These are phyloP conservation scores for Pseudomyrmex gracilis DNA, from an alignment of 1,140 invertebrate genomes.

Conservation along the genomic window DNA sequence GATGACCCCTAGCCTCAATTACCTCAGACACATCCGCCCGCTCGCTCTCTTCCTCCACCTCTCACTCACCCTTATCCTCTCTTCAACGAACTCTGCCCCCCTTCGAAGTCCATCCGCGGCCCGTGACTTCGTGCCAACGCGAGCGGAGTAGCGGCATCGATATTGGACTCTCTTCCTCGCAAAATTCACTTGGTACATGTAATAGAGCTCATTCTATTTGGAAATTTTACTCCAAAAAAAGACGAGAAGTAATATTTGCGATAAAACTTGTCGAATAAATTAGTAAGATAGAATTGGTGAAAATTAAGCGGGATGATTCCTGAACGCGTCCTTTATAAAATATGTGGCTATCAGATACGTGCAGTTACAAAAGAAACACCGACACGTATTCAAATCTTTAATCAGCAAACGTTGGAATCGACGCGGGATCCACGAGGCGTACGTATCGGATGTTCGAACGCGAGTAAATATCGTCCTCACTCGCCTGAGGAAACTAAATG, in stretches of 20 bases:
- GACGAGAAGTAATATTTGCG: neutral
- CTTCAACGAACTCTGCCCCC: constrained; percentile 21
- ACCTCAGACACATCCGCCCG: constrained; percentile 85
- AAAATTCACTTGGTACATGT: constrained; percentile 12
- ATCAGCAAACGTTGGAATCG: constrained; percentile 10
- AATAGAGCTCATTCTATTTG: neutral
- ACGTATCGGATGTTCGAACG: constrained; percentile 7
- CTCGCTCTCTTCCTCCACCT: constrained; percentile 66
- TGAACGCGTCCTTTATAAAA: neutral
- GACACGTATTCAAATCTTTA: neutral
- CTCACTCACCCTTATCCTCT: constrained; percentile 24
- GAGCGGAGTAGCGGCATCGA: neutral
- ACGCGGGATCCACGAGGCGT: constrained; percentile 8
- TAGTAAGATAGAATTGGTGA: neutral
- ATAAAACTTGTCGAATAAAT: neutral
- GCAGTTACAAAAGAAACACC: constrained; percentile 14
- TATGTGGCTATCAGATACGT: constrained; percentile 10
- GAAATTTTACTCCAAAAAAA: neutral
- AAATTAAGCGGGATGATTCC: neutral
- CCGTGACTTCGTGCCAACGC: constrained; percentile 48
- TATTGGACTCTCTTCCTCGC: neutral
- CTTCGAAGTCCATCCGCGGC: constrained; percentile 31
- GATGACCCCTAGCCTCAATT: constrained; percentile 85
- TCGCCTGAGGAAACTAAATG: constrained; percentile 47
- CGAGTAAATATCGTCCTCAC: constrained; percentile 20